Conservation (phyloP, 2,888 invertebrate genomes). For the Agrochola lychnidis region DNA sequence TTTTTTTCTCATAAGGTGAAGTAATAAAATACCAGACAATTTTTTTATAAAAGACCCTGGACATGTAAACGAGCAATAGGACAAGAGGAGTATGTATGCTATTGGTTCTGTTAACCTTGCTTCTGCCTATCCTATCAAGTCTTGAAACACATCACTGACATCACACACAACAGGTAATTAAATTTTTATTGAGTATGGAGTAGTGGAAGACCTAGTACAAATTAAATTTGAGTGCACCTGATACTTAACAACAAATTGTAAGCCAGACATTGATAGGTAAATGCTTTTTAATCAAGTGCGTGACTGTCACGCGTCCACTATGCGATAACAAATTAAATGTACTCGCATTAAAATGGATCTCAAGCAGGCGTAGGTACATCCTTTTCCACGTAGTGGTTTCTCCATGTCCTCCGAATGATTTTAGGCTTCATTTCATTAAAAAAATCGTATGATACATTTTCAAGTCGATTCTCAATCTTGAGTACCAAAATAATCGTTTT, state of each 20-base stretch:
- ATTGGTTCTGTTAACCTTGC: neutral
- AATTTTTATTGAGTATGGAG: neutral
- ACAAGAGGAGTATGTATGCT: neutral
- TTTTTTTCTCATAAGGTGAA: neutral
- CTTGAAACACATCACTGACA: neutral
- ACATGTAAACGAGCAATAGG: neutral
- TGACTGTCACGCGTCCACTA: slow-evolving; percentile 62
- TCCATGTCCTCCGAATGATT: slow-evolving; percentile 3
- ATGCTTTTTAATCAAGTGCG: slow-evolving; percentile 72
- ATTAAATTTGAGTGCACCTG: slow-evolving; percentile 25
- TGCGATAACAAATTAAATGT: slow-evolving; percentile 57
- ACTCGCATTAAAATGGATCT: slow-evolving; percentile 35
- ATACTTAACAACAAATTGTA: slow-evolving; percentile 40
- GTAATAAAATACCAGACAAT: neutral
- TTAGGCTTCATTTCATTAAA: neutral
- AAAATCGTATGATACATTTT: neutral
- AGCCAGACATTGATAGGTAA: slow-evolving; percentile 63
- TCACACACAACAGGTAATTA: neutral
- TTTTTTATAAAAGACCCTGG: neutral
- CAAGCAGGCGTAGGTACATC: slow-evolving; percentile 5
- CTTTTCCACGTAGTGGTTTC: neutral
- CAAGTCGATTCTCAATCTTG: neutral
- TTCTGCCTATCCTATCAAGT: neutral
- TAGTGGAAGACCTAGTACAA: neutral
- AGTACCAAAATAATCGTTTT: slow-evolving; percentile 12